phyloP scores from a whole-genome alignment of 2,113 vertebrate genomes.

The mouse (Mus musculus) region GRCm39 chr2:162410501-162411000 shows the following conservation, averaged over 20 bases:
- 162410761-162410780: not conserved
- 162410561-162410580: constrained; percentile 59
- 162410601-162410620: not conserved
- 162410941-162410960: not conserved
- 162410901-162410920: not conserved
- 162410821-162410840: not conserved
- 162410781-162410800: not conserved
- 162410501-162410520: not conserved
- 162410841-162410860: not conserved
- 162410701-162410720: not conserved
- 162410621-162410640: constrained; percentile 65
- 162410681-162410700: not conserved
- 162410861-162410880: not conserved
- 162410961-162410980: not conserved
- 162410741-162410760: not conserved
- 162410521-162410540: constrained; percentile 78
- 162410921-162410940: not conserved
- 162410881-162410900: not conserved
- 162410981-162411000: not conserved
- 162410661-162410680: not conserved
- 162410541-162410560: constrained; percentile 61
- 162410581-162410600: not conserved
- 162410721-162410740: not conserved
- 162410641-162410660: constrained; percentile 30
- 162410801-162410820: not conserved